phyloP scores from a whole-genome alignment of 2,113 vertebrate genomes.

The Bubo blakistoni region DNA sequence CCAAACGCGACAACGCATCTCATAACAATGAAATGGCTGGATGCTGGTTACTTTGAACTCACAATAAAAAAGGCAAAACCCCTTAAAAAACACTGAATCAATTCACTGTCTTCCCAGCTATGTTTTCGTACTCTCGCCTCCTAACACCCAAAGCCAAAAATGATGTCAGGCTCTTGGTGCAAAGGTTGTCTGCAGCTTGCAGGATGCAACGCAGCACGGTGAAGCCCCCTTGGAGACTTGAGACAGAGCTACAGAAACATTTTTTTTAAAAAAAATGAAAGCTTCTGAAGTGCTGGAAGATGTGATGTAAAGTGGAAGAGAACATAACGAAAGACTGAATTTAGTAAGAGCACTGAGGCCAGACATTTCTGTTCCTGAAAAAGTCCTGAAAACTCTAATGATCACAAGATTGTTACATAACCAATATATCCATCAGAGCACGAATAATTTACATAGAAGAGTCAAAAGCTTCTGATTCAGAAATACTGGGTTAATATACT shows the following conservation, averaged over 20 bases:
- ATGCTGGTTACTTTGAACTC: background rate
- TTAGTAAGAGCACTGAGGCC: background rate
- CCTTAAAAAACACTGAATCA: background rate
- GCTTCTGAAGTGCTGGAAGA: background rate
- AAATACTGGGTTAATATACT: background rate
- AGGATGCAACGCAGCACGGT: background rate
- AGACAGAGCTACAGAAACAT: background rate
- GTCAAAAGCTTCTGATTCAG: background rate
- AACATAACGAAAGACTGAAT: background rate
- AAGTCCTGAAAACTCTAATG: background rate
- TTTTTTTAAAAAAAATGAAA: background rate
- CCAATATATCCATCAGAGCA: background rate
- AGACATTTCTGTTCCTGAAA: background rate
- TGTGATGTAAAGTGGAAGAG: background rate
- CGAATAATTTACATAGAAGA: background rate
- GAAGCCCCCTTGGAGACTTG: background rate
- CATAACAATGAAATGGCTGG: background rate
- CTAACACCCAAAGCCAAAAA: background rate
- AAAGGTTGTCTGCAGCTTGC: background rate
- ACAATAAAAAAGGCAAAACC: background rate
- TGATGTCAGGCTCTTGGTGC: background rate
- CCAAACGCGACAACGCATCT: background rate
- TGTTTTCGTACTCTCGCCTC: background rate
- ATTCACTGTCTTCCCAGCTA: background rate
- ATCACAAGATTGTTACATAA: background rate